phyloP scores from a whole-genome alignment of 2,797 vertebrate species.

The Enteromius mattozi region DNA sequence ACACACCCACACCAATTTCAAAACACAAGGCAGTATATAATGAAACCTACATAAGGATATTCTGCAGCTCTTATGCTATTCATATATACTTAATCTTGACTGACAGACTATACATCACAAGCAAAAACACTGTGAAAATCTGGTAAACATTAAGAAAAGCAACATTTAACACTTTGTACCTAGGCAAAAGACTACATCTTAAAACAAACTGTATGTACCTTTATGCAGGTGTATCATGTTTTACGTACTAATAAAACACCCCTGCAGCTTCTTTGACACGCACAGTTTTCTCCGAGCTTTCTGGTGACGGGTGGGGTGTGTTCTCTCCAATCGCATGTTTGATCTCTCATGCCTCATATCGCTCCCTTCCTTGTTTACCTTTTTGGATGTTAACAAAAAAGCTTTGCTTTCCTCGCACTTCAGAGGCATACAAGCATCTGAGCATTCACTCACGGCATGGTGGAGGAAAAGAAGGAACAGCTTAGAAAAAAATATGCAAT shows the following conservation, averaged over 20 bases:
- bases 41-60: background rate
- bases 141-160: background rate
- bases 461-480: slow-evolving; percentile 20
- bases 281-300: slow-evolving; percentile 46
- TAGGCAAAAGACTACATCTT: slow-evolving; percentile 8
- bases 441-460: slow-evolving; percentile 60
- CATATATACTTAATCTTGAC: background rate
- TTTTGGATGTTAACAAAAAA: slow-evolving; percentile 60
- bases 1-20: background rate
- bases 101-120: background rate
- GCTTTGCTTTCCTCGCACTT: slow-evolving; percentile 64
- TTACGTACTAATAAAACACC: slow-evolving; percentile 58
- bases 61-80: background rate
- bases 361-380: slow-evolving; percentile 46
- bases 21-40: background rate
- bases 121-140: background rate
- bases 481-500: slow-evolving; percentile 36
- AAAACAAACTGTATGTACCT: slow-evolving; percentile 67
- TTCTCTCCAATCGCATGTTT: slow-evolving; percentile 39
- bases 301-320: slow-evolving; percentile 43
- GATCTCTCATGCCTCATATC: slow-evolving; percentile 43
- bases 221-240: slow-evolving; percentile 67
- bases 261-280: slow-evolving; percentile 48
- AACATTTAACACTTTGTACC: background rate
- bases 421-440: slow-evolving; percentile 65